These are phyloP conservation scores for Pachypanchax playfairii DNA, from an alignment of 2,113 vertebrate species.

Conservation along the genomic window DNA sequence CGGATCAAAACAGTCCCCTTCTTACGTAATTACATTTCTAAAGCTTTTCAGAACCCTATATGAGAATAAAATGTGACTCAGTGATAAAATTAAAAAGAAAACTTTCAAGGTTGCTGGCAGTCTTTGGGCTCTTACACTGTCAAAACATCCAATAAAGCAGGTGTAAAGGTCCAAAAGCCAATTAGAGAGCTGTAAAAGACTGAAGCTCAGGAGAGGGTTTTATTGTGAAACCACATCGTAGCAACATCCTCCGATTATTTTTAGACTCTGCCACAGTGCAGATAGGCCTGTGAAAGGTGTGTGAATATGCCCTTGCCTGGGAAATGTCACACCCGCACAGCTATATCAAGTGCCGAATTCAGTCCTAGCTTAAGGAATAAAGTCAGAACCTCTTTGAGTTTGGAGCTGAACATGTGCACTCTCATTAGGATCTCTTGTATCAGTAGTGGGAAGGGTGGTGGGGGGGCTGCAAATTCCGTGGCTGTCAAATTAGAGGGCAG, in stretches of 20 bases:
- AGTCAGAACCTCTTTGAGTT: constrained; percentile 58
- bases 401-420: constrained; percentile 48
- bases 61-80: constrained; percentile 27
- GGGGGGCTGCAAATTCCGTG: constrained; percentile 16
- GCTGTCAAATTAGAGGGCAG: constrained; percentile 63
- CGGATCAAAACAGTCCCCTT: constrained; percentile 4
- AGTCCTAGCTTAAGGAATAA: constrained; percentile 59
- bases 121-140: constrained; percentile 52
- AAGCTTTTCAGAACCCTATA: neutral
- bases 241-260: constrained; percentile 65
- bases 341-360: constrained; percentile 59
- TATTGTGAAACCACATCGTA: constrained; percentile 56
- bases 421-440: constrained; percentile 61
- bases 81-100: neutral
- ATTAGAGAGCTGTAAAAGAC: constrained; percentile 65
- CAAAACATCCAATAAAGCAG: constrained; percentile 65
- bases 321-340: constrained; percentile 66
- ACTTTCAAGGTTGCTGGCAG: constrained; percentile 17
- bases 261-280: constrained; percentile 56
- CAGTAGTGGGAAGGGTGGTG: neutral
- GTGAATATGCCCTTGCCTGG: constrained; percentile 61
- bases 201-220: constrained; percentile 48
- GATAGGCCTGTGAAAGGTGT: constrained; percentile 58
- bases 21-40: constrained; percentile 4
- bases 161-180: constrained; percentile 69